Evolutionary conservation across 2,888 invertebrate genomes (phyloP), one percentile per base, ranked within the genome.

Genomic region (Drosophila nigricruria): DNA sequence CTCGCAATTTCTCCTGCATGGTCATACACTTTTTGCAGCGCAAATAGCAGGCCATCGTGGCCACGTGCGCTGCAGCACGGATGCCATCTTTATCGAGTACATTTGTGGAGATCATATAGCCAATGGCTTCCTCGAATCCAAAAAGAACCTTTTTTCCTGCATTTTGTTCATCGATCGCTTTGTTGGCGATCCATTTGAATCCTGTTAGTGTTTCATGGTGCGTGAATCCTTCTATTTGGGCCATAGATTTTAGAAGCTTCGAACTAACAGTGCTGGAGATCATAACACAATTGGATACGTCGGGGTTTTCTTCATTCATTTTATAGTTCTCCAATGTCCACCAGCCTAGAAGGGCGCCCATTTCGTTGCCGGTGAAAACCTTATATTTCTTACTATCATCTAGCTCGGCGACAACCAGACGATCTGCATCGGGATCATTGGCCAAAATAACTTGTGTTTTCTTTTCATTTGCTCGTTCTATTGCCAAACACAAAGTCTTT

Each of bases 171-270:
- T 98, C 95, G 38, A 96, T 93, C 0, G 96, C 94, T 87, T 95
- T 95, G 92, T 99, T 99, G 5, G 95, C 99, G 97, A 99, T 98
- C 99, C 99, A 99, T 91, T 99, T 99, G 92, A 99, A 99, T 0
- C 99, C 99, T 0, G 99, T 99, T 59, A 99, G 94, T 0, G 99
- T 99, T 93, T 99, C 98, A 70, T 94, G 93, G 76, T 95, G 95
- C 79, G 96, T 94, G 69, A 96, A 96, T 4, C 97, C 98, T 91
- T 97, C 97, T 1, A 94, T 94, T 50, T 94, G 93, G 0, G 97
- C 96, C 91, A 99, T 96, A 0, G 98, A 95, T 30, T 94, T 93
- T 45, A 99, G 93, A 92, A 99, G 97, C 94, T 98, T 98, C 18
- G 99, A 99, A 73, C 99, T 99, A 34, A 99, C 99, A 2, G 99